Evolutionary conservation across 2,888 invertebrate species (phyloP), one percentile per base, ranked within the genome.

Genomic region (Lepidochitona cinerea): DNA sequence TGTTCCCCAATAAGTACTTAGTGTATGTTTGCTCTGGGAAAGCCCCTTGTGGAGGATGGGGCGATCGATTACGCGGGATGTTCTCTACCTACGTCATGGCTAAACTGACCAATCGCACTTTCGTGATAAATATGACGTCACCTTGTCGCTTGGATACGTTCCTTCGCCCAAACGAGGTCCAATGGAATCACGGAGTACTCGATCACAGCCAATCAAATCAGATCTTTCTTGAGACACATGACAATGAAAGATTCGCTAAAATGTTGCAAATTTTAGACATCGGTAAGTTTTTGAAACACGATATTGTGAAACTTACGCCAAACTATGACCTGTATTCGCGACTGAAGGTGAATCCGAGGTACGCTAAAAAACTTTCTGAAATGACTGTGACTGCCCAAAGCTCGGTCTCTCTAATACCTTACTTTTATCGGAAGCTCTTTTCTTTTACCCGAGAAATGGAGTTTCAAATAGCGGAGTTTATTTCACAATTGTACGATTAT

Each of bases 11-110:
- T n/a, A 59, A 59, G 26, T 26, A 59, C 29, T 59, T 59, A 26
- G 32, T 59, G 1, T 59, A 59, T 29, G 23, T 2, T 4, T 59
- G 59, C 59, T 29, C 2, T 26, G 59, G 59, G 18, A 23, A 26
- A 59, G 14, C 26, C 2, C 59, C 79, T 5, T 81, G 81, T 41
- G 78, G 79, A 53, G 81, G 81, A 6, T 79, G 79, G 79, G 81
- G 81, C 1, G 81, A 81, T 49, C 41, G 81, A 32, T 79, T 79
- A 41, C 75, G 76, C 33, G 81, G 81, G n/a, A 78, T 81, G n/a
- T 26, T 81, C 36, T 81, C 81, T 6, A 75, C 78, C 0, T 81
- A 77, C 67, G 68, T 81, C 14, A 70, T 81, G 23, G 78, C 81
- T 6, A 23, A 76, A 36, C 73, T 79, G 9, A 81, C 81, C 18